Conservation (phyloP, 2,888 invertebrate species). For the Spialia ferax region DNA sequence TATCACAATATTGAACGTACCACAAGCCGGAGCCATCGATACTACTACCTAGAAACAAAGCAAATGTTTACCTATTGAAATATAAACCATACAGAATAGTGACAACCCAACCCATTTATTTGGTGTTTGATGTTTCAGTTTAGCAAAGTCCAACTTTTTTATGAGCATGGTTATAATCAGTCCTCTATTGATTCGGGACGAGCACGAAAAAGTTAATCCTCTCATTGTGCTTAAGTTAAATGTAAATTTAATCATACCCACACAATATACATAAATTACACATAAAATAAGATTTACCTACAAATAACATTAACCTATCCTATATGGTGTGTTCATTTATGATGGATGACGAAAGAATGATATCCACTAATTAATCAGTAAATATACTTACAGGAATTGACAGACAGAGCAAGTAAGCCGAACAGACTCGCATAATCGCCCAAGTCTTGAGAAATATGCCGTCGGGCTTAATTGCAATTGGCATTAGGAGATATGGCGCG, state of each 20-base stretch:
- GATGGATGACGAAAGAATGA: too few species aligned
- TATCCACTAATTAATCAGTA: background rate
- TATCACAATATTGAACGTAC: slow-evolving; percentile 61
- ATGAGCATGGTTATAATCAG: too few species aligned
- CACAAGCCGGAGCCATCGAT: slow-evolving; percentile 71
- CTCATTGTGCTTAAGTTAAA: too few species aligned
- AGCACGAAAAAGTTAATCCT: too few species aligned
- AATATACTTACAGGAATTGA: slow-evolving; percentile 68
- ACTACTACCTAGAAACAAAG: slow-evolving; percentile 62
- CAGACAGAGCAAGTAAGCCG: slow-evolving; percentile 68
- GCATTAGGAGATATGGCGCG: slow-evolving; percentile 70
- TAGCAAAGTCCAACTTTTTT: too few species aligned
- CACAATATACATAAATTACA: too few species aligned
- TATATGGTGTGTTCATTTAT: too few species aligned
- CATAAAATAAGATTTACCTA: too few species aligned
- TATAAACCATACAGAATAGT: background rate
- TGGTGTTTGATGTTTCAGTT: background rate
- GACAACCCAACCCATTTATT: background rate
- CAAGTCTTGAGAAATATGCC: slow-evolving; percentile 74
- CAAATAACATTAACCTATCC: too few species aligned
- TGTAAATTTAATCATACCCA: too few species aligned
- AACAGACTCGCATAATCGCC: slow-evolving; percentile 64
- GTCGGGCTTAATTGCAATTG: slow-evolving; percentile 71
- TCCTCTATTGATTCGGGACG: too few species aligned
- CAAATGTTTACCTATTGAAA: background rate